Percentiles rank a stretch among this genome's conserved stretches.
Conservation (phyloP, 2,888 invertebrate genomes). For the Drosophila nigritarsus region DNA sequence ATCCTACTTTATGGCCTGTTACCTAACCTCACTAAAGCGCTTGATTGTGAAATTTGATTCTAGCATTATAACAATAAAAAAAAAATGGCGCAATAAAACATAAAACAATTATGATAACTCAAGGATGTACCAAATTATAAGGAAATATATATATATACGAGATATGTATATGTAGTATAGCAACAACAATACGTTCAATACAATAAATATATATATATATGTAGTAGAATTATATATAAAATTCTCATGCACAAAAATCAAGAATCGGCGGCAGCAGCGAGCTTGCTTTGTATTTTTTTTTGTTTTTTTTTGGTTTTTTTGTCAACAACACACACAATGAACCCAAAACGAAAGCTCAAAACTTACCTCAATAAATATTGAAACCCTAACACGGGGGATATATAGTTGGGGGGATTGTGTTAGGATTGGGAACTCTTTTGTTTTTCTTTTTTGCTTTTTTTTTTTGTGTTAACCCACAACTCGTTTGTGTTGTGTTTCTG, state of each 20-base stretch:
- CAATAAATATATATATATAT: slow-evolving; percentile 29
- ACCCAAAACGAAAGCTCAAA: slow-evolving; percentile 59
- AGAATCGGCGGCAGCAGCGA: slow-evolving; percentile 59
- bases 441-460: slow-evolving; percentile 24
- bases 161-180: slow-evolving; percentile 42
- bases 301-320: slow-evolving; percentile 36
- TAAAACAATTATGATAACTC: slow-evolving; percentile 23
- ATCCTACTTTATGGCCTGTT: slow-evolving; percentile 21
- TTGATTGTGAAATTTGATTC: slow-evolving; percentile 31
- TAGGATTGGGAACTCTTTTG: slow-evolving; percentile 12
- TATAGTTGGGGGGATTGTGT: slow-evolving; percentile 21
- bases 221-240: slow-evolving; percentile 39
- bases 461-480: slow-evolving; percentile 42
- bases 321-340: slow-evolving; percentile 79
- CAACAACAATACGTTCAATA: slow-evolving; percentile 53
- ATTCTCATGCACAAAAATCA: slow-evolving; percentile 73
- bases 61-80: slow-evolving; percentile 42
- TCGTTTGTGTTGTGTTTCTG: slow-evolving; percentile 32
- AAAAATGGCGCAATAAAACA: slow-evolving; percentile 30
- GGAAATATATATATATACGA: slow-evolving; percentile 29
- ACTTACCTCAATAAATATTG: slow-evolving; percentile 63
- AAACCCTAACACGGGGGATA: slow-evolving; percentile 18
- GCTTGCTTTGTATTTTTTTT: slow-evolving; percentile 19
- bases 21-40: slow-evolving; percentile 45
- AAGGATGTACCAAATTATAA: slow-evolving; percentile 40